These are phyloP conservation scores for Pantherophis alleghaniensis DNA, from an alignment of 2,797 vertebrate genomes.

Conservation along the genomic window DNA sequence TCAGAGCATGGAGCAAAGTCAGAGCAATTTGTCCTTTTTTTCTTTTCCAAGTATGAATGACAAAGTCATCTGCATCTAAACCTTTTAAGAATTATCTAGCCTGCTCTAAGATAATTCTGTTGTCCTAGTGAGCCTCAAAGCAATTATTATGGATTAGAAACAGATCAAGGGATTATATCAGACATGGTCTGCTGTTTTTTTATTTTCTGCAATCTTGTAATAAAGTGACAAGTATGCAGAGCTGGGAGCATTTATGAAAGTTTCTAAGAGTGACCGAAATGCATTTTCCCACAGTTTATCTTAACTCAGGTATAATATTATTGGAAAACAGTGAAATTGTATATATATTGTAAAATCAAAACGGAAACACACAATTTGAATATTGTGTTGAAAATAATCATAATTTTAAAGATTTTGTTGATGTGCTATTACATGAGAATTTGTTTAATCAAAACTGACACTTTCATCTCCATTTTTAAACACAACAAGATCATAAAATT, in stretches of 20 bases:
- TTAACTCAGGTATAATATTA: background rate
- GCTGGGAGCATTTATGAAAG: slow-evolving; percentile 42
- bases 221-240: slow-evolving; percentile 39
- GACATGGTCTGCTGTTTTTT: slow-evolving; percentile 67
- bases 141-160: slow-evolving; percentile 76
- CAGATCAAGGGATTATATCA: slow-evolving; percentile 69
- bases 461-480: background rate
- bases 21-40: background rate
- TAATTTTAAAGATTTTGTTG: background rate
- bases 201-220: slow-evolving; percentile 56
- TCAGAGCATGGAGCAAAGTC: background rate
- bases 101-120: slow-evolving; percentile 58
- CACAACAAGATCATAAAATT: background rate
- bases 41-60: background rate
- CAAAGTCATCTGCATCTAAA: slow-evolving; percentile 40
- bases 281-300: background rate
- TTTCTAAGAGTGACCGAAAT: background rate
- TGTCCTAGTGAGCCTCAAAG: slow-evolving; percentile 66
- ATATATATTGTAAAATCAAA: background rate
- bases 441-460: background rate
- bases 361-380: background rate
- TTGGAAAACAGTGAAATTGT: background rate
- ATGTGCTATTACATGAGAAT: background rate
- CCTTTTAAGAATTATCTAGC: slow-evolving; percentile 48
- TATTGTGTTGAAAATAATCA: background rate